These are phyloP conservation scores for Brachyhypopomus gauderio DNA, from an alignment of 2,113 vertebrate genomes.

Conservation along the genomic window DNA sequence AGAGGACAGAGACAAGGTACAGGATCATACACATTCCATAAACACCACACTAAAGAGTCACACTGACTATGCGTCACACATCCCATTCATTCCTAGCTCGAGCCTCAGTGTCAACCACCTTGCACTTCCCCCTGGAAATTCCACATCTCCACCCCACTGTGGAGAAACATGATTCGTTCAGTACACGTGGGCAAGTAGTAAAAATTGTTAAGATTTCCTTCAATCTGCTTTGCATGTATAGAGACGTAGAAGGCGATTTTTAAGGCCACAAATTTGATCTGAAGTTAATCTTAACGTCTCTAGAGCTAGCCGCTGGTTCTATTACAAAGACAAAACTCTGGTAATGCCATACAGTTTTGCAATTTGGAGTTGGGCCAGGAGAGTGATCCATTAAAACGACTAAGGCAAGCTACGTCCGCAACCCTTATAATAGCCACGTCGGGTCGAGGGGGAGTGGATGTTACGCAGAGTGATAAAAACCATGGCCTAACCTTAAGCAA, in stretches of 20 bases:
- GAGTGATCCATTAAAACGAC: conserved; percentile 6
- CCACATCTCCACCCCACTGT: conserved; percentile 36
- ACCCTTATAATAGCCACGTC: conserved; percentile 18
- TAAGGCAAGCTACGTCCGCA: conserved; percentile 6
- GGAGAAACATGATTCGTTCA: not conserved
- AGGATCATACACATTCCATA: conserved; percentile 66
- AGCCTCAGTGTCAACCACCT: conserved; percentile 31
- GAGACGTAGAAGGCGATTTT: not conserved
- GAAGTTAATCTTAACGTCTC: not conserved
- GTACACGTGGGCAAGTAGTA: not conserved
- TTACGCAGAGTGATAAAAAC: not conserved
- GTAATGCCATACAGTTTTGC: not conserved
- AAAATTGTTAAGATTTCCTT: conserved; percentile 13
- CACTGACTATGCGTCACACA: conserved; percentile 62
- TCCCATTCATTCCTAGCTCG: conserved; percentile 51
- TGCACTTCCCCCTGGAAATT: conserved; percentile 42
- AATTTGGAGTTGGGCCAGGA: not conserved
- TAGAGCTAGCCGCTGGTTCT: not conserved
- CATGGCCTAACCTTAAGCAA: not conserved
- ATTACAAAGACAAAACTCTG: not conserved
- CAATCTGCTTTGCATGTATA: not conserved
- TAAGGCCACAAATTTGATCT: not conserved
- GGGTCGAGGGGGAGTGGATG: conserved; percentile 11
- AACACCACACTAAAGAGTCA: conserved; percentile 65
- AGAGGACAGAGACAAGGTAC: conserved; percentile 74